Percentiles rank a stretch among this genome's conserved stretches.
phyloP scores from a whole-genome alignment of 2,797 vertebrate genomes.

The Acanthurus tractus region DNA sequence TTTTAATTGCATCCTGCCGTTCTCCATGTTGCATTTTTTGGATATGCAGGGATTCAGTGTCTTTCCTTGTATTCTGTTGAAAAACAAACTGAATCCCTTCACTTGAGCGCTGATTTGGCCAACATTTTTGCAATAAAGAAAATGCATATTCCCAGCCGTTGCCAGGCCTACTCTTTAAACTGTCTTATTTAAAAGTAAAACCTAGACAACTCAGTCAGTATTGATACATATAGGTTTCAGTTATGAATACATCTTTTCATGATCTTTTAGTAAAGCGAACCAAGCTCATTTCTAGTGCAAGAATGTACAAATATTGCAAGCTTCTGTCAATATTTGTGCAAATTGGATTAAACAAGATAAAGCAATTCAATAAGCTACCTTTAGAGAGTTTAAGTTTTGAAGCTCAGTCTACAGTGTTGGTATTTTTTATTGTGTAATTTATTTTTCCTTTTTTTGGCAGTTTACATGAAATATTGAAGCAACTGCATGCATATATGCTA shows the following conservation, averaged over 20 bases:
- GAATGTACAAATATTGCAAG: conserved; percentile 66
- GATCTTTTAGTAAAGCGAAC: conserved; percentile 59
- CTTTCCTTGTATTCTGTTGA: not conserved
- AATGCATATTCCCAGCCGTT: conserved; percentile 32
- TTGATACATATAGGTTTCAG: conserved; percentile 28
- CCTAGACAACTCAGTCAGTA: conserved; percentile 18
- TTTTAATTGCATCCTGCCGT: not conserved
- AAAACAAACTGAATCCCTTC: conserved; percentile 7
- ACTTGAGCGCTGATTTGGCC: conserved; percentile 13
- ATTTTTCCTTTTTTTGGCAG: conserved; percentile 34
- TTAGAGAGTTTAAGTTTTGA: conserved; percentile 48
- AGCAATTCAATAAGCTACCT: conserved; percentile 52
- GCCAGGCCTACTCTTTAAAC: conserved; percentile 9
- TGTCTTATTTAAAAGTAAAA: conserved; percentile 38
- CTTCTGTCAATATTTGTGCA: conserved; percentile 58
- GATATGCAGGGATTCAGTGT: conserved; percentile 4
- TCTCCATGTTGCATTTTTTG: conserved; percentile 16
- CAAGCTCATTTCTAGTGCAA: conserved; percentile 50
- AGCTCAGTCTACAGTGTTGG: conserved; percentile 36
- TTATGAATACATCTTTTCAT: conserved; percentile 41
- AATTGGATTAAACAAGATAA: conserved; percentile 61
- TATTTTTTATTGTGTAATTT: conserved; percentile 45
- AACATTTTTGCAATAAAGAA: conserved; percentile 47
- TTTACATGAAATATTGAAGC: conserved; percentile 58
- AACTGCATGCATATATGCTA: conserved; percentile 75